Percentiles rank a stretch among this genome's conserved stretches.
These are phyloP conservation scores for Pachyseris speciosa DNA, from an alignment of 64 coral and sea anemone species.

Conservation along the genomic window DNA sequence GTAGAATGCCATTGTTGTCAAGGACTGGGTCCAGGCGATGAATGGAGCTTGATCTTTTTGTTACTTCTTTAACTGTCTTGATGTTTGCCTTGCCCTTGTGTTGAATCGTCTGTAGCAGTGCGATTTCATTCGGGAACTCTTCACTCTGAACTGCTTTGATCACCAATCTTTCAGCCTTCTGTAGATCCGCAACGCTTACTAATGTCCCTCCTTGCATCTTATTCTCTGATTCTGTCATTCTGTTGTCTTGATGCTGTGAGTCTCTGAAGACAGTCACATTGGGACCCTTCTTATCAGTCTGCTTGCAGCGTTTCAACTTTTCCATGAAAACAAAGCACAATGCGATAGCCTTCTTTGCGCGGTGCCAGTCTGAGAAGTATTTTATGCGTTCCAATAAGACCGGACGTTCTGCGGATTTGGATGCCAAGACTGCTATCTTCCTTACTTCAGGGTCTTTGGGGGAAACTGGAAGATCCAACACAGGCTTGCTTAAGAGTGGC, in stretches of 20 bases:
- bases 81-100: neutral
- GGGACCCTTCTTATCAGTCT: neutral
- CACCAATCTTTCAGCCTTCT: neutral
- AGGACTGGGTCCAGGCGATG: neutral
- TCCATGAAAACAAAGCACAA: neutral
- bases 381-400: neutral
- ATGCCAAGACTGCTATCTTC: neutral
- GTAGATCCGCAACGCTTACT: neutral
- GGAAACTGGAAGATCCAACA: neutral
- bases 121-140: neutral
- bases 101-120: neutral
- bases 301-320: neutral
- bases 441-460: constrained; percentile 7
- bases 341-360: constrained; percentile 24
- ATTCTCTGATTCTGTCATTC: neutral
- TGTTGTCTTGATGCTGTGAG: neutral
- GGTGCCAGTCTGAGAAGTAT: constrained; percentile 45
- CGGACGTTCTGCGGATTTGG: neutral
- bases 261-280: neutral
- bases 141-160: neutral
- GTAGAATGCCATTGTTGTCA: neutral
- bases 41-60: neutral
- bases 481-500: neutral
- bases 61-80: too few species aligned
- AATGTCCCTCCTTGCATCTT: too few species aligned